phyloP scores from a whole-genome alignment of 1,140 invertebrate genomes.

The Drosophila melanica region DNA sequence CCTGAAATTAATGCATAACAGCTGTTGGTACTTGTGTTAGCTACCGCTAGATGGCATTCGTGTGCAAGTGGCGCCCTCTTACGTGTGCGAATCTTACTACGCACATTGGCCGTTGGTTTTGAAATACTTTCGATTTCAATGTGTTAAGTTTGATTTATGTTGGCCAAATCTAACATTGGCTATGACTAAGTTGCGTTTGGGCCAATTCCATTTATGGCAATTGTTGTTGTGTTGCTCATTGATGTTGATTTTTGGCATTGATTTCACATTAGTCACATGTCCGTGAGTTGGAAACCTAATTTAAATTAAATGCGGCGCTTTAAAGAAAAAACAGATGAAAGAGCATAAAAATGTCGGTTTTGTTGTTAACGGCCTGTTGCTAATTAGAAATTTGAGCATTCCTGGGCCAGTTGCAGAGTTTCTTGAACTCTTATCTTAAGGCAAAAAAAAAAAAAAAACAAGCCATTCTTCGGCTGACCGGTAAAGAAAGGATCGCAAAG shows the following conservation, averaged over 20 bases:
- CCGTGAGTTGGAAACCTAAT: slow-evolving; percentile 10
- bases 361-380: slow-evolving; percentile 37
- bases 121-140: slow-evolving; percentile 24
- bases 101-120: slow-evolving; percentile 10
- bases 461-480: slow-evolving; percentile 31
- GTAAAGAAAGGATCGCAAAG: slow-evolving; percentile 30
- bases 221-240: slow-evolving; percentile 15
- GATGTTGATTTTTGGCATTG: slow-evolving; percentile 14
- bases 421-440: slow-evolving; percentile 61
- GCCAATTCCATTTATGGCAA: slow-evolving; percentile 14
- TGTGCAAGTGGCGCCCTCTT: slow-evolving; percentile 9
- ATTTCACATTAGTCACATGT: slow-evolving; percentile 24
- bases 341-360: slow-evolving; percentile 51
- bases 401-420: slow-evolving; percentile 61
- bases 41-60: slow-evolving; percentile 6
- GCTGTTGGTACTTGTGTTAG: slow-evolving; percentile 2
- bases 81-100: background rate
- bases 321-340: slow-evolving; percentile 44
- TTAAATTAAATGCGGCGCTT: background rate
- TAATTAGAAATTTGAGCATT: slow-evolving; percentile 66
- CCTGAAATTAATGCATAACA: slow-evolving; percentile 10
- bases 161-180: slow-evolving; percentile 26
- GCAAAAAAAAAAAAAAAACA: slow-evolving; percentile 21
- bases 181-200: slow-evolving; percentile 24
- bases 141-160: slow-evolving; percentile 61